A percentile compares a stretch with the other conserved stretches of the same genome.
These are phyloP conservation scores for Heteractis magnifica DNA, from an alignment of 92 coral and sea anemone genomes.

Conservation along the genomic window DNA sequence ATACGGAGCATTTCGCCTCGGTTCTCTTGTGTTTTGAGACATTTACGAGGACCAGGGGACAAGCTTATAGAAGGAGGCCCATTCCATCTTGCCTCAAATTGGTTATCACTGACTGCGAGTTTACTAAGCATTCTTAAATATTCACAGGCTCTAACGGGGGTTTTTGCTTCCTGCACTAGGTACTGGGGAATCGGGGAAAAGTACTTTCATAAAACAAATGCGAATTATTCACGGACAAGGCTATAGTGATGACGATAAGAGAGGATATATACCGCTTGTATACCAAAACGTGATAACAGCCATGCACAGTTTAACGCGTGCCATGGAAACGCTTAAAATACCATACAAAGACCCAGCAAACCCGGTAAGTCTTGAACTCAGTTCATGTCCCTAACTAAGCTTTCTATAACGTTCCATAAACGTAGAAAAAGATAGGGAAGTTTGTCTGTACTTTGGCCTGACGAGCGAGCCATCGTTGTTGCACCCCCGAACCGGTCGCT, in stretches of 20 bases:
- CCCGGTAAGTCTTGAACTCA: constrained; percentile 60
- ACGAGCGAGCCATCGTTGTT: not conserved
- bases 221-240: constrained; percentile 99
- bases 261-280: constrained; percentile 89
- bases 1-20: constrained; percentile 24
- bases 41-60: not conserved
- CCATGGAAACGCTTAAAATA: constrained; percentile 95
- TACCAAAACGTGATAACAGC: constrained; percentile 96
- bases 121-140: not conserved
- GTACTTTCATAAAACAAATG: constrained; percentile 99
- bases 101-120: not conserved
- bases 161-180: constrained; percentile 65
- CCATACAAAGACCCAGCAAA: constrained; percentile 86
- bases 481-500: not conserved
- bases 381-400: constrained; percentile 25
- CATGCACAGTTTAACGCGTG: constrained; percentile 93
- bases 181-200: constrained; percentile 99
- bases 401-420: not conserved
- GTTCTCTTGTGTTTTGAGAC: constrained; percentile 38
- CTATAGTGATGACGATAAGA: constrained; percentile 94
- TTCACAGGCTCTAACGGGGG: constrained; percentile 23
- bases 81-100: constrained; percentile 10
- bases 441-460: not conserved
- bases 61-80: not conserved
- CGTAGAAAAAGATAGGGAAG: not conserved